These are phyloP conservation scores for Aphaenogaster floridana DNA, from an alignment of 1,140 invertebrate genomes.

Conservation along the genomic window DNA sequence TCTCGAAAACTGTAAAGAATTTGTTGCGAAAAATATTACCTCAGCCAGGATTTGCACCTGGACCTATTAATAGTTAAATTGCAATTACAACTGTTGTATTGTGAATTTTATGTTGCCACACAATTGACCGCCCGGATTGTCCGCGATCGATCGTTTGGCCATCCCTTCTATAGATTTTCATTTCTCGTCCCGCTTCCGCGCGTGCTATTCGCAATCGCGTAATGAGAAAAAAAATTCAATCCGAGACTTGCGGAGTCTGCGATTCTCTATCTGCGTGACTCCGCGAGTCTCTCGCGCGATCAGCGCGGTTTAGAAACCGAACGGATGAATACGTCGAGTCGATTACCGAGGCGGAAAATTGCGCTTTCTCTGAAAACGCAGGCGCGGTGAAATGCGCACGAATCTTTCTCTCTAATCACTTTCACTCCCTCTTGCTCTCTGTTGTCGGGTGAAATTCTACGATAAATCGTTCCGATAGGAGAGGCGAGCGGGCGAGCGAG, in stretches of 20 bases:
- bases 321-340: background rate
- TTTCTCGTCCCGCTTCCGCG: background rate
- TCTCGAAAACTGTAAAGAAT: too few species aligned
- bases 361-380: constrained; percentile 37
- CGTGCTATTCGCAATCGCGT: background rate
- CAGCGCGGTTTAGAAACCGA: constrained; percentile 5
- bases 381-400: background rate
- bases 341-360: background rate
- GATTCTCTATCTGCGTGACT: background rate
- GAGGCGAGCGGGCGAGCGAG: background rate
- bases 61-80: too few species aligned
- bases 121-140: too few species aligned
- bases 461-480: background rate
- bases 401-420: constrained; percentile 37
- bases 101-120: too few species aligned
- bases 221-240: background rate
- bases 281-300: background rate
- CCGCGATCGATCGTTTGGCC: too few species aligned
- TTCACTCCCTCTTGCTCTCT: constrained; percentile 19
- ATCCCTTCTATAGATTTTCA: too few species aligned
- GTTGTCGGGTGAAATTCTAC: background rate
- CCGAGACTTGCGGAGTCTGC: background rate
- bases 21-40: too few species aligned
- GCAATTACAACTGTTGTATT: too few species aligned
- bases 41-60: too few species aligned